These are phyloP conservation scores for human DNA, from an alignment of 2,113 vertebrate species.

Conservation along the genomic window GRCh38 chr15:68517501-68518000, in stretches of 20 bases:
- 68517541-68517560: slow-evolving; percentile 50
- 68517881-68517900: slow-evolving; percentile 43
- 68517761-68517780: not conserved
- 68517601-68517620: slow-evolving; percentile 35
- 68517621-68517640: not conserved
- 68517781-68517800: not conserved
- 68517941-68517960: not conserved
- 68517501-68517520: slow-evolving; percentile 50
- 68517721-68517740: not conserved
- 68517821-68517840: slow-evolving; percentile 48
- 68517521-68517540: slow-evolving; percentile 49
- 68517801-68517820: slow-evolving; percentile 62
- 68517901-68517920: not conserved
- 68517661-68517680: not conserved
- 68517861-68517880: not conserved
- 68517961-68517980: not conserved
- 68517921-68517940: not conserved
- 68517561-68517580: not conserved
- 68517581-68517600: not conserved
- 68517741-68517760: not conserved
- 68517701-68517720: not conserved
- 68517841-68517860: not conserved
- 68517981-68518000: not conserved
- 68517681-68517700: not conserved
- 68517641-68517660: not conserved